Evolutionary conservation across 2,113 vertebrate species (phyloP).

Genomic region (Strix aluco): DNA sequence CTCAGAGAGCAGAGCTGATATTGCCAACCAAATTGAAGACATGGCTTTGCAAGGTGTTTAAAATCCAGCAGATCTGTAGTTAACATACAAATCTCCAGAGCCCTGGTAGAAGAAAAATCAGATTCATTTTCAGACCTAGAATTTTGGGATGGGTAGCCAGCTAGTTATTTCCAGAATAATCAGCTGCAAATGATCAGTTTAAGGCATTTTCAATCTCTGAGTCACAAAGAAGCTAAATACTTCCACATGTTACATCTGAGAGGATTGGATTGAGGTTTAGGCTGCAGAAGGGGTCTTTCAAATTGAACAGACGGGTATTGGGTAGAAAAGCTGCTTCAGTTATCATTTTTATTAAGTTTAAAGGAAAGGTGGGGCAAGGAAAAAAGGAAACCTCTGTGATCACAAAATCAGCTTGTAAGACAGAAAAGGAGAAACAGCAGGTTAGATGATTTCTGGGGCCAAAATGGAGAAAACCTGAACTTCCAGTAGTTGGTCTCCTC

Average conservation of each 20-base stretch:
- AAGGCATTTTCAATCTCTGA: neutral
- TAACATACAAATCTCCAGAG: neutral
- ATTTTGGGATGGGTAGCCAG: neutral
- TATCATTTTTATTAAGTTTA: neutral
- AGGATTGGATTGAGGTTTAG: neutral
- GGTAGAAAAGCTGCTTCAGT: neutral
- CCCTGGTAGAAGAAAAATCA: neutral
- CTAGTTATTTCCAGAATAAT: conserved; percentile 8
- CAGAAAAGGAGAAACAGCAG: neutral
- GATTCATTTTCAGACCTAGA: neutral
- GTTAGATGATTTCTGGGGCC: neutral
- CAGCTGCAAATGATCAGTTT: neutral
- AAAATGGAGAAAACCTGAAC: neutral
- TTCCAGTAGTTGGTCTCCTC: neutral
- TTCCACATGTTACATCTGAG: neutral
- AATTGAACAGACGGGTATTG: neutral
- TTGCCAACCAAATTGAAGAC: neutral
- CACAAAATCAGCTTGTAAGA: neutral
- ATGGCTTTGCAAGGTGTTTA: neutral
- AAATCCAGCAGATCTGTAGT: conserved; percentile 18
- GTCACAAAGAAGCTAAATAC: neutral
- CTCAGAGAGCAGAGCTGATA: neutral
- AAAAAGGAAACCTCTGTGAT: neutral
- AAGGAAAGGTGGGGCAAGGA: neutral
- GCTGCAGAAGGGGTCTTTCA: neutral